These are phyloP conservation scores for Drosophila paramelanica DNA, from an alignment of 2,888 invertebrate species.

Conservation along the genomic window DNA sequence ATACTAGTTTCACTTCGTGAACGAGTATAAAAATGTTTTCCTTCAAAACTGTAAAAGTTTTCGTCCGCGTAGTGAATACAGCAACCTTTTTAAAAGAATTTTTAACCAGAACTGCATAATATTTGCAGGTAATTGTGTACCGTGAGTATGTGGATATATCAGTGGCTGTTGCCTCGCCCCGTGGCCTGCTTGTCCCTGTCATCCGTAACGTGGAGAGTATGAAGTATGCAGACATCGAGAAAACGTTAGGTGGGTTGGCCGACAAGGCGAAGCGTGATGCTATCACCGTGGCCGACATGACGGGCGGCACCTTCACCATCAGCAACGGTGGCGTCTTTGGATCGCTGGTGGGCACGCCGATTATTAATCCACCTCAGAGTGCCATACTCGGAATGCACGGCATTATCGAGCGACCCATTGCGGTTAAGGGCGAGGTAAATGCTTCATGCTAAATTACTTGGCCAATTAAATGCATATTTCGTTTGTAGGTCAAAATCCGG, in stretches of 20 bases:
- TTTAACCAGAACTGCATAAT: background rate
- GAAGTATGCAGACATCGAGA: conserved; percentile 98
- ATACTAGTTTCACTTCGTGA: no score
- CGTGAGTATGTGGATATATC: conserved; percentile 99
- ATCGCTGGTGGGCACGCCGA: conserved; percentile 98
- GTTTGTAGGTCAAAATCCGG: conserved; percentile 93
- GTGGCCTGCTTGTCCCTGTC: conserved; percentile 98
- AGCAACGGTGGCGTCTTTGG: conserved; percentile 99
- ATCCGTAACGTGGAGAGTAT: conserved; percentile 96
- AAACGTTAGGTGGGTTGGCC: conserved; percentile 93
- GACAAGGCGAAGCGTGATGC: conserved; percentile 95
- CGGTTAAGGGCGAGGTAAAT: conserved; percentile 93
- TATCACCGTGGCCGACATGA: conserved; percentile 99
- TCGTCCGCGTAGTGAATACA: no score
- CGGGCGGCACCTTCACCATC: conserved; percentile 99
- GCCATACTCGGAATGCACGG: conserved; percentile 99
- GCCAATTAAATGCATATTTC: background rate
- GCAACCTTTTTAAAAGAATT: no score
- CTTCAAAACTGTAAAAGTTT: no score
- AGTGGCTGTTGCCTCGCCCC: conserved; percentile 98
- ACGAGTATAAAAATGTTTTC: no score
- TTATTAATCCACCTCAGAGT: conserved; percentile 99
- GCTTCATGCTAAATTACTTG: no score
- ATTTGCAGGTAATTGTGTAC: conserved; percentile 87
- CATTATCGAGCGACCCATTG: conserved; percentile 97